Base-by-base conservation (phyloP, 2,113 vertebrate genomes). In the Eulacestoma nigropectus region DNA sequence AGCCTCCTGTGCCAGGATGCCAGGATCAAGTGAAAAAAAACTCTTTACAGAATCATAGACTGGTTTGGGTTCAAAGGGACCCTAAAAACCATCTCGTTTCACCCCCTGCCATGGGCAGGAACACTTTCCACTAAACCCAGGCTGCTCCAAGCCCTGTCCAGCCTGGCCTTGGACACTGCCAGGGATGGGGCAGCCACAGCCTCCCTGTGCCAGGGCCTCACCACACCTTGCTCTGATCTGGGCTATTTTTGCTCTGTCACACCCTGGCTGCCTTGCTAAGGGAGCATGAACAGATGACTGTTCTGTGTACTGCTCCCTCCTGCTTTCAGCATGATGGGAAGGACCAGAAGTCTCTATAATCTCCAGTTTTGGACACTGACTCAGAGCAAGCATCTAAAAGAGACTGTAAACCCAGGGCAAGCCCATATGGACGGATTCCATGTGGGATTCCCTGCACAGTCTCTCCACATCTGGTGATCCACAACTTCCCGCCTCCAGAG, bases 401-500 rank as follows among this genome's bases (percentile, higher is more conserved):
- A 69, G 55, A 8, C 44, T 47, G 23, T 17, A 49, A 89, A 84
- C 8, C 65, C 74, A 60, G 81, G 95, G 84, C 69, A 82, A 81
- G 69, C 62, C 76, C 92, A 72, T 75, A 72, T 33, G 77, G 87
- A 46, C 1, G 1, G 73, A 13, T 16, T 87, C 64, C 84, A 29
- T 7, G 11, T 69, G 64, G 84, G 55, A 75, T 84, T 87, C 47
- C 63, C 37, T 65, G 32, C 17, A 1, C 0, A n/a, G 72, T 44
- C 62, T 55, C 77, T 84, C 69, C 69, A 67, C 84, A 94, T 87
- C 89, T 89, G 73, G 56, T 84, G 69, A 89, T 78, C 77, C 87
- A 89, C 59, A 87, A 11, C 89, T 55, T 77, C 69, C 20, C 64
- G 50, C 56, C 74, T 81, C 84, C 60, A 44, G 90, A 82, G 92